A percentile compares a stretch with the other conserved stretches of the same genome.
Conservation (phyloP, 1,140 invertebrate species). For the Drosophila kepulauana region DNA sequence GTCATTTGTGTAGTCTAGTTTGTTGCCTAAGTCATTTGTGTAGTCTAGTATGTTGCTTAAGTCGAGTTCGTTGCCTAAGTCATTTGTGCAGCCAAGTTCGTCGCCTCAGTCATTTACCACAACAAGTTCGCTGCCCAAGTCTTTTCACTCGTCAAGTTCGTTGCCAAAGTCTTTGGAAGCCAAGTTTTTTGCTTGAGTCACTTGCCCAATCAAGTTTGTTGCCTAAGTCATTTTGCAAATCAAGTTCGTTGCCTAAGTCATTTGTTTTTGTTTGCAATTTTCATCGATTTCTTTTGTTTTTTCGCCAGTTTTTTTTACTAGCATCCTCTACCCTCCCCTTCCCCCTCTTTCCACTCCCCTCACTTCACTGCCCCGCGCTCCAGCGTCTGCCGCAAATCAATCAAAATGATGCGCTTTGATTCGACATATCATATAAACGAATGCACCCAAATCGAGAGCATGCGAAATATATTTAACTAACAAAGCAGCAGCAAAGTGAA, state of each 20-base stretch:
- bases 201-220: slow-evolving; percentile 16
- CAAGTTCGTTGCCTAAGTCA: slow-evolving; percentile 15
- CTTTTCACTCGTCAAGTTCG: slow-evolving; percentile 22
- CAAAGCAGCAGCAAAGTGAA: slow-evolving; percentile 37
- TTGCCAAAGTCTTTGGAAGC: slow-evolving; percentile 20
- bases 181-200: not conserved
- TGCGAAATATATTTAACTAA: slow-evolving; percentile 70
- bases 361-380: not conserved
- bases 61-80: slow-evolving; percentile 17
- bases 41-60: too few species aligned
- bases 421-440: slow-evolving; percentile 50
- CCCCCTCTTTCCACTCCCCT: not conserved
- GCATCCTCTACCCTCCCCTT: not conserved
- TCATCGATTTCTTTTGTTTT: not conserved
- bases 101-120: slow-evolving; percentile 6
- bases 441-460: slow-evolving; percentile 32
- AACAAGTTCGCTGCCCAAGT: slow-evolving; percentile 13
- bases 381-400: slow-evolving; percentile 72
- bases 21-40: slow-evolving; percentile 8
- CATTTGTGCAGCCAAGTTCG: slow-evolving; percentile 6
- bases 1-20: slow-evolving; percentile 10
- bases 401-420: slow-evolving; percentile 77
- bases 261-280: slow-evolving; percentile 13
- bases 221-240: slow-evolving; percentile 18
- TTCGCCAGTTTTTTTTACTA: not conserved